phyloP scores from a whole-genome alignment of 2,888 invertebrate genomes.

The Acleris laterana region DNA sequence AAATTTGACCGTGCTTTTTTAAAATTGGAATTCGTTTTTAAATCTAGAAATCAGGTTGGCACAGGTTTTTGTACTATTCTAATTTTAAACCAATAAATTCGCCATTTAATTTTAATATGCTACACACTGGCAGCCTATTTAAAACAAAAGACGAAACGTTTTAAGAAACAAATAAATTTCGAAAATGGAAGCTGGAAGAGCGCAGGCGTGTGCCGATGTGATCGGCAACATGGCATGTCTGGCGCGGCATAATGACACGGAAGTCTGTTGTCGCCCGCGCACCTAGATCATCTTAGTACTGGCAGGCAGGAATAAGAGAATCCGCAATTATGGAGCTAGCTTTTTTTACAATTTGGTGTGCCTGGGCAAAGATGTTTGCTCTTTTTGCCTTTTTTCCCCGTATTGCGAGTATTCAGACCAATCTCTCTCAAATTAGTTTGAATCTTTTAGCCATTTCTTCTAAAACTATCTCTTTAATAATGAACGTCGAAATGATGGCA shows the following conservation, averaged over 20 bases:
- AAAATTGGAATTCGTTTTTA: no score
- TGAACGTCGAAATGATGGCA: no score
- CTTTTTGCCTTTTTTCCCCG: no score
- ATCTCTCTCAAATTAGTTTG: no score
- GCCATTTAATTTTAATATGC: no score
- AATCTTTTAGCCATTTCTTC: no score
- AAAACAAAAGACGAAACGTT: neutral
- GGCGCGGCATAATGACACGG: slow-evolving; percentile 69
- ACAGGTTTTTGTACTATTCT: no score
- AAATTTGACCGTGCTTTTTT: no score
- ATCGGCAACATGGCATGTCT: slow-evolving; percentile 39
- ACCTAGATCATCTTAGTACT: slow-evolving; percentile 55
- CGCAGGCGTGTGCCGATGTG: slow-evolving; percentile 44
- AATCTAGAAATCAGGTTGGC: no score
- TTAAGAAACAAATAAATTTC: slow-evolving; percentile 22
- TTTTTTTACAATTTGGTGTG: neutral
- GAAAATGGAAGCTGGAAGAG: slow-evolving; percentile 35
- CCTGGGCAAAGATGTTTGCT: neutral
- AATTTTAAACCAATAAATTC: no score
- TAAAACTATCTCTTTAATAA: no score
- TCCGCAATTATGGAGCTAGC: slow-evolving; percentile 1
- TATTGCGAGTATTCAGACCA: no score
- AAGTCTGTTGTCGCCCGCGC: slow-evolving; percentile 54
- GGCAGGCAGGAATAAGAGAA: slow-evolving; percentile 13
- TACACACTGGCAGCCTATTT: neutral